Base-by-base conservation (phyloP, 2,113 vertebrate genomes). In the Podarcis muralis region DNA sequence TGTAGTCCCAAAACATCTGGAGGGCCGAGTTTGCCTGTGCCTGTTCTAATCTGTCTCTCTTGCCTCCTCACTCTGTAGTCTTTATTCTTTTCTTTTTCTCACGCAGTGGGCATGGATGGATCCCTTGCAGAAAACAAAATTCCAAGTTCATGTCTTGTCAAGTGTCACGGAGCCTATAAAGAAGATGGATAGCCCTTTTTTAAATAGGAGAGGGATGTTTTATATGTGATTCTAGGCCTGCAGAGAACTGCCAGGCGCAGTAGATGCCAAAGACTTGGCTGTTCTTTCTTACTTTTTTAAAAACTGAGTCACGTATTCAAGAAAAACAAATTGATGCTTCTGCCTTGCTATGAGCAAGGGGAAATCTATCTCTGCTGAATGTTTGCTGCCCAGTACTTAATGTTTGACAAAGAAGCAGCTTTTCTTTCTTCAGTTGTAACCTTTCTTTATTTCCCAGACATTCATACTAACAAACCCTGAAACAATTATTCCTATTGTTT, bases 161-260 rank as follows among this genome's bases (percentile, higher is more conserved):
- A 87, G 88, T 90, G 87, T 90, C 87, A 91, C 81, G 22, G 40
- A 76, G 85, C 48, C 76, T 91, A 43, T 76, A 87, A 81, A 69
- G 75, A 90, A 93, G 88, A 94, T 43, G 40, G 30, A 83, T 5
- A 0, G 16, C 81, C 37, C 27, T 53, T 86, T 82, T 87, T 74
- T 89, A 43, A 80, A 25, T 75, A 80, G 8, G 30, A 22, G 12
- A 78, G 48, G 2, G 59, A 75, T 12, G 15, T 86, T 88, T 83
- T 81, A 72, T 72, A 88, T 91, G 62, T 77, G 48, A 3, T 57
- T 2, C 13, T 23, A n/a, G 40, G 30, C 3, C 30, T 59, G 8
- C n/a, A 40, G n/a, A 81, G 53, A 74, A n/a, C 7, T 62, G 18
- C n/a, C 81, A 68, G 35, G 30, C 53, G 16, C 1, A 71, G 43